A percentile compares a stretch with the other conserved stretches of the same genome.
phyloP scores from a whole-genome alignment of 2,113 vertebrate genomes.

The Lepus timidus region DNA sequence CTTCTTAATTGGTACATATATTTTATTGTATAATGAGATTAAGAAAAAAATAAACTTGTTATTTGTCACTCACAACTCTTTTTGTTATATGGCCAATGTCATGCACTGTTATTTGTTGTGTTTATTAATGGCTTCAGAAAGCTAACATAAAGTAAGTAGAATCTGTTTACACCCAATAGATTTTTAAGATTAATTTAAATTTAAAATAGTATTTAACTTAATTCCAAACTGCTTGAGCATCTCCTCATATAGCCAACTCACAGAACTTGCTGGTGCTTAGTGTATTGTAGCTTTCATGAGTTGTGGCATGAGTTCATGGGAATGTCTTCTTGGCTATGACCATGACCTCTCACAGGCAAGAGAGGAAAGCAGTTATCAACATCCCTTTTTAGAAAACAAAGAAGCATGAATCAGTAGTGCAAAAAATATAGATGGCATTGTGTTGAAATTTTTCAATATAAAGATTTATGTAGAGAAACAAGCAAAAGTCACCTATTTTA shows the following conservation, averaged over 20 bases:
- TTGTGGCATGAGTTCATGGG: not conserved
- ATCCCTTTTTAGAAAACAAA: not conserved
- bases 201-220: not conserved
- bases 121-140: not conserved
- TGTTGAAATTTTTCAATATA: conserved; percentile 4
- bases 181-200: conserved; percentile 12
- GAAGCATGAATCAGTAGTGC: not conserved
- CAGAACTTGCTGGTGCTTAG: not conserved
- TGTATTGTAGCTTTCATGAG: not conserved
- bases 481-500: not conserved
- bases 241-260: not conserved
- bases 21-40: not conserved
- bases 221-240: not conserved
- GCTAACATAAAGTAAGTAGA: not conserved
- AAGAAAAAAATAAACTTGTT: not conserved
- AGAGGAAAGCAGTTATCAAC: not conserved
- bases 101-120: not conserved
- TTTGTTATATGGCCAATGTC: not conserved
- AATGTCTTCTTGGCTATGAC: not conserved
- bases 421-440: not conserved
- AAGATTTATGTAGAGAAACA: not conserved
- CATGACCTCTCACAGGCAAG: not conserved
- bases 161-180: not conserved
- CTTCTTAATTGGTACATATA: not conserved
- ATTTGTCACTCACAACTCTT: not conserved